Evolutionary conservation across 64 coral and sea anemone genomes (phyloP).

Genomic region (Actinia equina): DNA sequence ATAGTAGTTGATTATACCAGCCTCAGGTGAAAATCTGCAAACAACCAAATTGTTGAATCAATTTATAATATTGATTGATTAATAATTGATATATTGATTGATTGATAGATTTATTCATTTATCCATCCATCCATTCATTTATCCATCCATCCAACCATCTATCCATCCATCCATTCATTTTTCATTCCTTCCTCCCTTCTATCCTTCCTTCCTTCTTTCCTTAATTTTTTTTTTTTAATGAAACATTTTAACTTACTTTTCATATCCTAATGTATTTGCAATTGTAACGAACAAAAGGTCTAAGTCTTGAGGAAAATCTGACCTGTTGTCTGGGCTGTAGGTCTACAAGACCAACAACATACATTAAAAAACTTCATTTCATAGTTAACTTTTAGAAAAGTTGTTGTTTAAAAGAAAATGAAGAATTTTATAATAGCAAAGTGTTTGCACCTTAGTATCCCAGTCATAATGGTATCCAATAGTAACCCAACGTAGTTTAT

Average conservation of each 20-base stretch:
- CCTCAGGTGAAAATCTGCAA: conserved; percentile 61
- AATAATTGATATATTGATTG: too few relatives aligned
- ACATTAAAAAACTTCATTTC: background rate
- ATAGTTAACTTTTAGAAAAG: background rate
- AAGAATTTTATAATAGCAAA: too few relatives aligned
- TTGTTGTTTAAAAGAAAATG: background rate
- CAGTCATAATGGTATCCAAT: conserved; percentile 73
- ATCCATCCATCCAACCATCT: too few relatives aligned
- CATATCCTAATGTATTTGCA: conserved; percentile 23
- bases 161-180: too few relatives aligned
- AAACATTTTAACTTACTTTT: conserved; percentile 22
- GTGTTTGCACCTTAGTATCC: conserved; percentile 42
- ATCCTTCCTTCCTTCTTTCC: too few relatives aligned
- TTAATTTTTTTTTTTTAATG: too few relatives aligned
- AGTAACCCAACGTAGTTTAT: conserved; percentile 69
- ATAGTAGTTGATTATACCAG: conserved; percentile 78
- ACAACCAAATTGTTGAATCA: background rate
- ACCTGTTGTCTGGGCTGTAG: conserved; percentile 20
- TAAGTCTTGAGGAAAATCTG: conserved; percentile 53
- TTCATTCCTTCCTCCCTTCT: too few relatives aligned
- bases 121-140: too few relatives aligned
- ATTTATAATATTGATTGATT: background rate
- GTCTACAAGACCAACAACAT: conserved; percentile 23
- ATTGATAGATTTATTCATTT: too few relatives aligned
- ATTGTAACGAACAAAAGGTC: conserved; percentile 24